Conservation (phyloP, 2,113 vertebrate species). For the Nothoprocta perdicaria region DNA sequence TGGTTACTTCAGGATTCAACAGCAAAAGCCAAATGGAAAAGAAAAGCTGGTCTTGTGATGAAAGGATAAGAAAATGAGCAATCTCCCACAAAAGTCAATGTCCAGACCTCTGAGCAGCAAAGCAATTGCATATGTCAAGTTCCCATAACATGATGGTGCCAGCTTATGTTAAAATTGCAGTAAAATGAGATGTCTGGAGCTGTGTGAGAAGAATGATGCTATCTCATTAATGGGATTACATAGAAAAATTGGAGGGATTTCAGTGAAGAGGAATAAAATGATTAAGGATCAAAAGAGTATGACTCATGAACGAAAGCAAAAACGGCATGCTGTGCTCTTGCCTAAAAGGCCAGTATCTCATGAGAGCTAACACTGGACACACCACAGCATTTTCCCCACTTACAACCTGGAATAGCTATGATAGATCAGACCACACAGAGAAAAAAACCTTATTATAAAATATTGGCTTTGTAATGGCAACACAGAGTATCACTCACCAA, state of each 20-base stretch:
- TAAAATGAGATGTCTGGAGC: slow-evolving; percentile 50
- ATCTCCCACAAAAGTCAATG: background rate
- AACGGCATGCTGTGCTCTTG: background rate
- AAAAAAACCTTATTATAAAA: background rate
- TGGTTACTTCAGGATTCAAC: slow-evolving; percentile 5
- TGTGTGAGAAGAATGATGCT: slow-evolving; percentile 50
- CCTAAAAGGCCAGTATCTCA: background rate
- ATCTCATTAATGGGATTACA: slow-evolving; percentile 64
- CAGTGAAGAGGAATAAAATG: slow-evolving; percentile 54
- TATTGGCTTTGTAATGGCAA: background rate
- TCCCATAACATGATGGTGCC: slow-evolving; percentile 9
- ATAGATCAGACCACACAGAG: background rate
- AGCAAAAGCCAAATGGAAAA: background rate
- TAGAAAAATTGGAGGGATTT: slow-evolving; percentile 42
- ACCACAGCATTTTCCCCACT: background rate
- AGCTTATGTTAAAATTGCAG: slow-evolving; percentile 47
- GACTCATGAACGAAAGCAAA: slow-evolving; percentile 24
- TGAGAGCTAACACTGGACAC: background rate
- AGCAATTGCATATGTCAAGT: slow-evolving; percentile 31
- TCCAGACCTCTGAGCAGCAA: slow-evolving; percentile 10
- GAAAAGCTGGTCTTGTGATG: background rate
- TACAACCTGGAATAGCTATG: background rate
- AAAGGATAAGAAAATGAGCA: slow-evolving; percentile 39
- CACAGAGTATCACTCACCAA: background rate
- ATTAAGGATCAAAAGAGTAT: slow-evolving; percentile 42